A percentile compares a stretch with the other conserved stretches of the same genome.
Evolutionary conservation across 2,113 vertebrate genomes (phyloP).

Genomic region (Oryctolagus cuniculus): mOryCun1.1 NC_091441.1:29236501-29237000

Average conservation of each 20-base stretch:
- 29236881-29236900: not conserved
- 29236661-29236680: no score
- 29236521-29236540: not conserved
- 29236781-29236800: not conserved
- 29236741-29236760: not conserved
- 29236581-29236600: not conserved
- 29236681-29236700: not conserved
- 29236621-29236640: not conserved
- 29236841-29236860: not conserved
- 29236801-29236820: not conserved
- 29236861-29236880: not conserved
- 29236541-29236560: not conserved
- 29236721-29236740: not conserved
- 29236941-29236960: not conserved
- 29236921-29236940: not conserved
- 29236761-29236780: not conserved
- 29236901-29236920: not conserved
- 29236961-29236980: not conserved
- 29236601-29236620: not conserved
- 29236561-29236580: not conserved
- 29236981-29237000: not conserved
- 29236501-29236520: not conserved
- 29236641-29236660: not conserved
- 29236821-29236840: no score
- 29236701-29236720: not conserved